Conservation (phyloP, 1,140 invertebrate species). For the Eriocheir sinensis region DNA sequence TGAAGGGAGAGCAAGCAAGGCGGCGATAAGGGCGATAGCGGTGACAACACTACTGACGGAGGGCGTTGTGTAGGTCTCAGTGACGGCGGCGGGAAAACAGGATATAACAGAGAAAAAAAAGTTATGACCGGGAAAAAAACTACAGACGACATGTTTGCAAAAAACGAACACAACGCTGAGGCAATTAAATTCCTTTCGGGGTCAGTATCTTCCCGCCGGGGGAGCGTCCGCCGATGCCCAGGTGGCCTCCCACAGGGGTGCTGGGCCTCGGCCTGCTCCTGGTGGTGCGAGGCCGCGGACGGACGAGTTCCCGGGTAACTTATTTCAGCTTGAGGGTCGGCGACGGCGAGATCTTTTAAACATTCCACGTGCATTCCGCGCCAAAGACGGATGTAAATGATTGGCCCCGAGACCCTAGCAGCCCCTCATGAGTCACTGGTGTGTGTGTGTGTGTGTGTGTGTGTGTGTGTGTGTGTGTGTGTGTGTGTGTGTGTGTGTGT, state of each 20-base stretch:
- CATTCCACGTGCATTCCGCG: slow-evolving; percentile 43
- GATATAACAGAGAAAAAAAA: too few species aligned
- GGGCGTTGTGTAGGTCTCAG: too few species aligned
- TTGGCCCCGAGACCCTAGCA: neutral
- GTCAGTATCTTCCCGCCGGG: neutral
- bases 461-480: slow-evolving; percentile 54
- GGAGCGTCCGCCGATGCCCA: neutral
- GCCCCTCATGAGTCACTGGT: slow-evolving; percentile 13
- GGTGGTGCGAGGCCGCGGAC: neutral
- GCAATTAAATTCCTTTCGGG: neutral
- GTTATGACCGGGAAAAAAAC: too few species aligned
- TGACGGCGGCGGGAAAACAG: too few species aligned
- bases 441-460: slow-evolving; percentile 34
- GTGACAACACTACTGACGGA: neutral
- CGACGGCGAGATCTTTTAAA: neutral
- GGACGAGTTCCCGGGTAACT: neutral
- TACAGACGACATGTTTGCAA: neutral
- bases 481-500: slow-evolving; percentile 52
- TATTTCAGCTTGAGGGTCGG: neutral
- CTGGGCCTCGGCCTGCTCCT: neutral
- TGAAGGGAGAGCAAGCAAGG: too few species aligned
- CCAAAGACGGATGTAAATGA: slow-evolving; percentile 43
- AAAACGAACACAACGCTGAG: neutral
- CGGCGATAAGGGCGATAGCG: neutral
- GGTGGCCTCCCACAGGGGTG: neutral